Base-by-base conservation (phyloP, 1,140 invertebrate species). In the Nymphalis io region DNA sequence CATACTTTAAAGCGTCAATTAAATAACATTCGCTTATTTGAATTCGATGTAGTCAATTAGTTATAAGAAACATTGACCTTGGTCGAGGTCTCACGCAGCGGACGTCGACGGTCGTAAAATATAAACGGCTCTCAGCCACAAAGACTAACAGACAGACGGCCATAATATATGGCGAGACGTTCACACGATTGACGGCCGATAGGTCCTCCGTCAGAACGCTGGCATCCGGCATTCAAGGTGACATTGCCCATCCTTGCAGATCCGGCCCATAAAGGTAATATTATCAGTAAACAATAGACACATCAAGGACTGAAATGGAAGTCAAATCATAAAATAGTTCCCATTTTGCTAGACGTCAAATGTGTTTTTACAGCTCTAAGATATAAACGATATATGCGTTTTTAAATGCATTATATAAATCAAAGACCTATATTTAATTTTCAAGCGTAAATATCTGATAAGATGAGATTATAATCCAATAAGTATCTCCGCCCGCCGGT, bases 171-270 rank as follows among this genome's bases (percentile, higher is more conserved):
- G 81, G 78, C 85, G 80, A 82, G 85, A 88, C 79, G 84, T 79
- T 85, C 77, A 83, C 78, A 83, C 88, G 88, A 90, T 90, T 83
- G 88, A 87, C 87, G 86, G 83, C 75, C 87, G 86, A 89, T 91
- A 91, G 81, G 83, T 88, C 80, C 84, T 81, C 72, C 79, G 82
- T 78, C 82, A 83, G 85, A 81, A 78, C 70, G 79, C 63, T 79
- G 84, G 83, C 85, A 89, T 91, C 88, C 88, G 88, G 84, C 84
- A 87, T 78, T 87, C 87, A 89, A 91, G 87, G 89, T 91, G 87
- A 91, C 83, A 87, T 83, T 63, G 75, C 62, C 80, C 83, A 88
- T 90, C 87, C 83, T 87, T 84, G 82, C 85, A 83, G 86, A 89
- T 87, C 82, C 82, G 82, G 82, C 84, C 80, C 66, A 53, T 65